These are phyloP conservation scores for Drosophila mettleri DNA, from an alignment of 2,888 invertebrate species.

Conservation along the genomic window DNA sequence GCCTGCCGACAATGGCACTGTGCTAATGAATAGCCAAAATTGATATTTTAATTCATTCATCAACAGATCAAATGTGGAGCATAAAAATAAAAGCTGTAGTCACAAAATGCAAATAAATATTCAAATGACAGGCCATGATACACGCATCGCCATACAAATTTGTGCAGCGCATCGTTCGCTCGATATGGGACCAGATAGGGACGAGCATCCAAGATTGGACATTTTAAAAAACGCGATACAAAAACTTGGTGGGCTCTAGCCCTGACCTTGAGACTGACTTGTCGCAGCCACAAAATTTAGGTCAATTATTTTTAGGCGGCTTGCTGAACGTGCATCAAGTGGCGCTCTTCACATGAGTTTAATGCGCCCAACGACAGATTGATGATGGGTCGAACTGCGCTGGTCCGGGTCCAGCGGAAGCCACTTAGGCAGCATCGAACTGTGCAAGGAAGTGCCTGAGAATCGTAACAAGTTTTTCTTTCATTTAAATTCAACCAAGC, in stretches of 20 bases:
- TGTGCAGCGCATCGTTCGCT: constrained; percentile 15
- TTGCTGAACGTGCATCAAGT: constrained; percentile 58
- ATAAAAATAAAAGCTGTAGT: constrained; percentile 18
- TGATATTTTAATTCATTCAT: constrained; percentile 37
- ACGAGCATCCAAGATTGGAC: constrained; percentile 25
- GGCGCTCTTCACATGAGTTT: constrained; percentile 34
- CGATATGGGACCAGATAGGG: constrained; percentile 16
- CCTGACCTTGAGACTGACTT: constrained; percentile 49
- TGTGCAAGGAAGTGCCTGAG: constrained; percentile 68
- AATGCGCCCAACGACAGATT: constrained; percentile 59
- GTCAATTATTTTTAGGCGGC: constrained; percentile 66
- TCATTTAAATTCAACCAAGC: constrained; percentile 73
- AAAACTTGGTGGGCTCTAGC: constrained; percentile 36
- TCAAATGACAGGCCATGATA: constrained; percentile 53
- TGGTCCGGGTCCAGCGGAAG: constrained; percentile 48
- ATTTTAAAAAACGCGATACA: constrained; percentile 29
- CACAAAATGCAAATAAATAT: constrained; percentile 41
- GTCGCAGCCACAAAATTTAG: constrained; percentile 69
- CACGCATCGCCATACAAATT: constrained; percentile 7
- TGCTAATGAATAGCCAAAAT: constrained; percentile 33
- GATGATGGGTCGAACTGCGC: constrained; percentile 42
- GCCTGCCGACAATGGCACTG: constrained; percentile 8
- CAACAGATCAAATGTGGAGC: constrained; percentile 64
- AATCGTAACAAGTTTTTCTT: constrained; percentile 77
- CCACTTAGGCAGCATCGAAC: constrained; percentile 52